These are phyloP conservation scores for Galerucella nymphaeae DNA, from an alignment of 2,888 invertebrate species.

Conservation along the genomic window DNA sequence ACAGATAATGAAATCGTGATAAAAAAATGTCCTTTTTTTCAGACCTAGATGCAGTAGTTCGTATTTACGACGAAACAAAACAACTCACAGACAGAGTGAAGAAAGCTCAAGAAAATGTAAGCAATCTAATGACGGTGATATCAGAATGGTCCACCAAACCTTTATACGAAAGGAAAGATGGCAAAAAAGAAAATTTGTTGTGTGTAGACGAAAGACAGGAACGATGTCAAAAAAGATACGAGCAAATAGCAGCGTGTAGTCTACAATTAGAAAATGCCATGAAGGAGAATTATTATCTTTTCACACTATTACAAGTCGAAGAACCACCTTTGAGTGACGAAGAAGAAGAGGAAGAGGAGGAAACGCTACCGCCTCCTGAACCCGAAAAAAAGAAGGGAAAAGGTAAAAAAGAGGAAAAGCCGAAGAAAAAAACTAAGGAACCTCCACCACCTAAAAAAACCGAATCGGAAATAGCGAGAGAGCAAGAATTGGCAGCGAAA, in stretches of 20 bases:
- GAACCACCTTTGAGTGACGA: slow-evolving; percentile 34
- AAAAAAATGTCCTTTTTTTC: slow-evolving; percentile 26
- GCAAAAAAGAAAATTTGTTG: slow-evolving; percentile 69
- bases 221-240: slow-evolving; percentile 68
- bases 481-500: slow-evolving; percentile 61
- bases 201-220: slow-evolving; percentile 69
- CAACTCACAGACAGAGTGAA: slow-evolving; percentile 77
- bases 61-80: slow-evolving; percentile 74
- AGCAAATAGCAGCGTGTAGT: slow-evolving; percentile 67
- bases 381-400: slow-evolving; percentile 40
- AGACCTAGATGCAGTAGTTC: slow-evolving; percentile 47
- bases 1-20: no score
- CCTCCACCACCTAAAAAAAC: slow-evolving; percentile 47
- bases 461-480: slow-evolving; percentile 47
- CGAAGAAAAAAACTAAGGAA: slow-evolving; percentile 39
- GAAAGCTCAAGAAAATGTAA: slow-evolving; percentile 75
- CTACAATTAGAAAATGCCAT: slow-evolving; percentile 71
- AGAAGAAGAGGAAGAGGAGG: slow-evolving; percentile 55
- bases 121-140: slow-evolving; percentile 69
- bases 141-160: slow-evolving; percentile 80
- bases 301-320: slow-evolving; percentile 67
- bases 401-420: slow-evolving; percentile 41
- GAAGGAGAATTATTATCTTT: slow-evolving; percentile 75
- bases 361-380: slow-evolving; percentile 17
- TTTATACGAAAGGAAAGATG: slow-evolving; percentile 79